These are phyloP conservation scores for Gallinago stenura DNA, from an alignment of 2,797 vertebrate genomes.

Conservation along the genomic window DNA sequence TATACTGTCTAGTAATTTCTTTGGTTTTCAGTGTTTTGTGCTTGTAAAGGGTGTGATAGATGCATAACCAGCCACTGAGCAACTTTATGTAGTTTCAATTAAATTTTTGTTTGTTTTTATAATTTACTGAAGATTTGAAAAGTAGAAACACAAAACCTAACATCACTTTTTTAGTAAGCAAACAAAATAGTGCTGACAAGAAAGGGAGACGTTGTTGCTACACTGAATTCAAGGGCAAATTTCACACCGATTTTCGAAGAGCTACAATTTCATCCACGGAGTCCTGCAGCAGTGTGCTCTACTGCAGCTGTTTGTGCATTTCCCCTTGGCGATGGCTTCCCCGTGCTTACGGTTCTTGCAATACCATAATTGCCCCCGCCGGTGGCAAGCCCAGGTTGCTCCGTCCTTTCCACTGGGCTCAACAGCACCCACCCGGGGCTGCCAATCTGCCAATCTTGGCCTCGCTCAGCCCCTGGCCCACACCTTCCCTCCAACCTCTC, in stretches of 20 bases:
- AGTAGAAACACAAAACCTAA: neutral
- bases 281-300: neutral
- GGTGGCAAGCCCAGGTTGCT: neutral
- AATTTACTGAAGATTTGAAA: neutral
- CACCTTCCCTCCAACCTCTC: fast-evolving
- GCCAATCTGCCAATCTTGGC: neutral
- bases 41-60: neutral
- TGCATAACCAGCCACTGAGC: neutral
- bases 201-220: neutral
- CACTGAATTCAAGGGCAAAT: neutral
- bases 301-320: neutral
- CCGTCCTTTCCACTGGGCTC: neutral
- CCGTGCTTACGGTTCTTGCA: neutral
- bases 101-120: neutral
- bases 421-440: neutral
- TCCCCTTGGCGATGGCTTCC: neutral
- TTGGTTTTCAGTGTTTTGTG: neutral
- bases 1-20: neutral
- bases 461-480: neutral
- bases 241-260: neutral
- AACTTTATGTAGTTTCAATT: neutral
- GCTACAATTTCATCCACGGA: neutral
- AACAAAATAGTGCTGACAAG: neutral
- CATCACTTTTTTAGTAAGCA: neutral
- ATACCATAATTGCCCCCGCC: neutral